Evolutionary conservation across 1,140 invertebrate species (phyloP), one percentile per base, ranked within the genome.

Genomic region (Drosophila dunni): DNA sequence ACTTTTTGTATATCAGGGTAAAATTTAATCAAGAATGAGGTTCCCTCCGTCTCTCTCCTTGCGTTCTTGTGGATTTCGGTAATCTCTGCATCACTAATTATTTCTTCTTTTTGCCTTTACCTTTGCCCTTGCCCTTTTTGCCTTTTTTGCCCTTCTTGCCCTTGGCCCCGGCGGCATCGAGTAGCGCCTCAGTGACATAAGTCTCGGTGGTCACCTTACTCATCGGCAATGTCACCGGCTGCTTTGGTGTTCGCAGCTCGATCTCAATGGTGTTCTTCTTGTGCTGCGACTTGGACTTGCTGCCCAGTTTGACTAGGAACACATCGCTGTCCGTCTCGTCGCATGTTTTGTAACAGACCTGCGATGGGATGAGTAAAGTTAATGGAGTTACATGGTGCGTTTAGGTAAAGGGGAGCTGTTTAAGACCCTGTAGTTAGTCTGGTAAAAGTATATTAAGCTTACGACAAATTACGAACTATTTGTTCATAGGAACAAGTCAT

Each of bases 281-380:
- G 45, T 78, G 34, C 62, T 89, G 81, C 3, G 80, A 71, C 57
- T 90, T 84, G 7, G 84, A 54, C 42, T 92, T 92, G 73, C 71
- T 91, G 24, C 91, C 91, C 42, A 92, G 76, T 56, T 92, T 92
- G 10, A 92, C 89, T n/a, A 92, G 70, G 53, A 92, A 92, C 34
- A 92, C 91, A 65, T 92, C 91, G 62, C 85, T 92, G 20, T 92
- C 91, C n/a, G 91, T 88, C 48, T 92, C 91, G 2, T 91, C 88
- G 79, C 91, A 92, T 9, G 91, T 92, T 65, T 91, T 92, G 67
- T 92, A 92, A 36, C 91, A 92, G 10, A 92, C 91, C 91, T 92
- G 36, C 5, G 15, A 36, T 44, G 44, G 56, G 24, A 51, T 0
- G n/a, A 29, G 29, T 29, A 40, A 20, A 11, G 24, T 29, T 29